Evolutionary conservation across 1,140 invertebrate genomes (phyloP).

Genomic region (Dendroctonus ponderosae): DNA sequence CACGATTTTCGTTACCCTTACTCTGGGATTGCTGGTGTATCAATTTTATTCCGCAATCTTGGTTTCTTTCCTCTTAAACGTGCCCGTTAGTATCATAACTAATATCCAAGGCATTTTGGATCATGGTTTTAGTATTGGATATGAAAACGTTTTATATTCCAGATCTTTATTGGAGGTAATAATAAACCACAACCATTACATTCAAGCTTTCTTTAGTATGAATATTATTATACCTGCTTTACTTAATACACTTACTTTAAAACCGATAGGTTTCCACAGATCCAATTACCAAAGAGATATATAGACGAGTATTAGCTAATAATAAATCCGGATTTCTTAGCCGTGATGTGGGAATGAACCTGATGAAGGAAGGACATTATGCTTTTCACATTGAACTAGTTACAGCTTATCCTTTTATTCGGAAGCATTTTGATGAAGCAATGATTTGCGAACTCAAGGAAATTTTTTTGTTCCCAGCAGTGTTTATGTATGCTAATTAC

Average conservation of each 20-base stretch:
- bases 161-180: constrained; percentile 35
- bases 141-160: constrained; percentile 39
- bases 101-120: constrained; percentile 50
- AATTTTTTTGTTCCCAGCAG: constrained; percentile 40
- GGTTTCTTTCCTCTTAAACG: constrained; percentile 67
- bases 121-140: constrained; percentile 38
- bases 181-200: constrained; percentile 13
- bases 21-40: constrained; percentile 64
- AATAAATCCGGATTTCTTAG: constrained; percentile 7
- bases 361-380: constrained; percentile 40
- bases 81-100: constrained; percentile 62
- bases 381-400: constrained; percentile 44
- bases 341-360: constrained; percentile 35
- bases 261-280: too few species aligned
- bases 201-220: too few species aligned
- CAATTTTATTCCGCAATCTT: constrained; percentile 75
- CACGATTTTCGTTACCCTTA: constrained; percentile 58
- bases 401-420: constrained; percentile 44
- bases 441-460: constrained; percentile 45
- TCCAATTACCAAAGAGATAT: too few species aligned
- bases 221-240: too few species aligned
- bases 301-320: neutral
- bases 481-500: constrained; percentile 40
- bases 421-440: constrained; percentile 37
- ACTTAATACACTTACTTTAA: too few species aligned